Conservation (phyloP, 2,113 vertebrate species). For the Callionymus lyra region DNA sequence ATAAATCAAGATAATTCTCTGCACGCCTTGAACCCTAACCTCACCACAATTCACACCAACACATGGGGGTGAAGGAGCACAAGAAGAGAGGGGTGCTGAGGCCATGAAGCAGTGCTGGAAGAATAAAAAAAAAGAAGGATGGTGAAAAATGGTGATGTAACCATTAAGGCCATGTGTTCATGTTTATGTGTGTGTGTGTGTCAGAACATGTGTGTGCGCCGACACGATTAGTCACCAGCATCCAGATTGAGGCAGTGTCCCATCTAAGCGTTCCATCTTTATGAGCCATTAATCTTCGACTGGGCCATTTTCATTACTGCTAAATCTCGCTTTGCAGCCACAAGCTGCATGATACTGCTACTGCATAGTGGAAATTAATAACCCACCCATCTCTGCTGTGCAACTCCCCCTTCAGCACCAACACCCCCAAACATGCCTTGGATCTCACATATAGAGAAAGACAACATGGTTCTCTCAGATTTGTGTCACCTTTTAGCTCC, state of each 20-base stretch:
- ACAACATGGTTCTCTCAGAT: too few relatives aligned
- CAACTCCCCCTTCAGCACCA: conserved; percentile 13
- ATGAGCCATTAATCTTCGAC: conserved; percentile 99
- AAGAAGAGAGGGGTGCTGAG: conserved; percentile 40
- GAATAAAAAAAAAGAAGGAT: conserved; percentile 48
- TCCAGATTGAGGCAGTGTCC: conserved; percentile 93
- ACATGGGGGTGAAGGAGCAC: conserved; percentile 44
- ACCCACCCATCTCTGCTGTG: conserved; percentile 66
- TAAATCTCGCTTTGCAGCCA: conserved; percentile 88
- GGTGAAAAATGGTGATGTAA: conserved; percentile 14
- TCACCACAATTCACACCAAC: conserved; percentile 83
- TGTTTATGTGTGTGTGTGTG: conserved; percentile 11
- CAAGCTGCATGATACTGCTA: conserved; percentile 92
- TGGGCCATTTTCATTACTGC: conserved; percentile 97
- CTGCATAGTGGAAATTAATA: conserved; percentile 95
- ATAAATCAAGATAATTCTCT: conserved; percentile 99
- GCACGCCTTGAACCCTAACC: conserved; percentile 97
- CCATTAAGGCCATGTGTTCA: conserved; percentile 3
- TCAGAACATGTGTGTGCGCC: conserved; percentile 52
- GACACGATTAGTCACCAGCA: conserved; percentile 88
- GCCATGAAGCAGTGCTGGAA: conserved; percentile 54
- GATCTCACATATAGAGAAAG: too few relatives aligned
- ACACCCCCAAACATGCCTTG: conserved; percentile 4
- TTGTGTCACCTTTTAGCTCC: too few relatives aligned
- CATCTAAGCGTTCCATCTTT: conserved; percentile 98